A percentile compares a stretch with the other conserved stretches of the same genome.
Conservation (phyloP, 2,113 vertebrate species). For the Eptesicus fuscus region DNA sequence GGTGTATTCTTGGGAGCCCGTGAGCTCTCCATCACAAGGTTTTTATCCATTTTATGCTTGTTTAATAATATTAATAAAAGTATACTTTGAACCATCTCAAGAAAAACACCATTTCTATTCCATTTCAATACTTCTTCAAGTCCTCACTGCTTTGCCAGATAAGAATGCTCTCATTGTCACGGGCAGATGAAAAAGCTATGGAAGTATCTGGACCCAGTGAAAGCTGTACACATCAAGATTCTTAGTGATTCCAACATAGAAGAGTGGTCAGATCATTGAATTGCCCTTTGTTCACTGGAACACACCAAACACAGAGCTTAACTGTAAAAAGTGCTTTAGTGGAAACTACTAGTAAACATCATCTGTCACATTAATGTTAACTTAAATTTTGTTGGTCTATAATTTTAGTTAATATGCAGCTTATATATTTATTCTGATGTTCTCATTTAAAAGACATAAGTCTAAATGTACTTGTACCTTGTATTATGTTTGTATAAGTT, state of each 20-base stretch:
- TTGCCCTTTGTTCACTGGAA: background rate
- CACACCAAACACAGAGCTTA: background rate
- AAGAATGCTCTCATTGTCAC: background rate
- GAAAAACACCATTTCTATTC: background rate
- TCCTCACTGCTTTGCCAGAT: background rate
- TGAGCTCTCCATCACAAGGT: background rate
- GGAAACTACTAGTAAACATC: background rate
- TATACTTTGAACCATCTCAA: background rate
- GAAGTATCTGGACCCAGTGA: background rate
- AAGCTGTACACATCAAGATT: background rate
- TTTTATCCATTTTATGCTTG: background rate
- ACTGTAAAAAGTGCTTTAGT: background rate
- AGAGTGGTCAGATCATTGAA: background rate
- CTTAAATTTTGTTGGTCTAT: background rate
- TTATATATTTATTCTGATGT: background rate
- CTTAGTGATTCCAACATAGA: background rate
- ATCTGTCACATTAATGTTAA: background rate
- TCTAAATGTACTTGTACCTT: background rate
- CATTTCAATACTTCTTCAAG: background rate
- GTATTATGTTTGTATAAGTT: background rate
- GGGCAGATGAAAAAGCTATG: background rate
- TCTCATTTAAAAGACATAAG: background rate
- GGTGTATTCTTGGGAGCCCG: background rate
- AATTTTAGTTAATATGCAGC: background rate
- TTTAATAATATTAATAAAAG: background rate